Percentiles rank a stretch among this genome's conserved stretches.
Evolutionary conservation across 2,888 invertebrate genomes (phyloP).

Genomic region (Scrobipalpa atriplicella): DNA sequence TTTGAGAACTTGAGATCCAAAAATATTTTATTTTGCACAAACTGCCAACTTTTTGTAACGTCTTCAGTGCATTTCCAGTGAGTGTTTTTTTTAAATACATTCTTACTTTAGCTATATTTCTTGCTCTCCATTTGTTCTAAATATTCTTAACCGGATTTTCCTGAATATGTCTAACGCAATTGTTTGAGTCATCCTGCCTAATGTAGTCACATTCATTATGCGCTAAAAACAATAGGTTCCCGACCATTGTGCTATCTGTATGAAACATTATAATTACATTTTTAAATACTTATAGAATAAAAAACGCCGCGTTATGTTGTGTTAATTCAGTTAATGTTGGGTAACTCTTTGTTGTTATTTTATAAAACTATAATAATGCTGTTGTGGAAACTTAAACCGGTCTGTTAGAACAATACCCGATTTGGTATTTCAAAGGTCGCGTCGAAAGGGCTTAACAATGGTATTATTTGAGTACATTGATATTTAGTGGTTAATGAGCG

Average conservation of each 20-base stretch:
- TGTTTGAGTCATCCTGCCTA: slow-evolving; percentile 49
- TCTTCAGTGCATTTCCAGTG: too few species aligned
- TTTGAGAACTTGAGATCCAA: too few species aligned
- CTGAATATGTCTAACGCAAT: not conserved
- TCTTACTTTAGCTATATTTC: not conserved
- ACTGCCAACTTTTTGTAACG: too few species aligned
- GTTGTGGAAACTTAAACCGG: slow-evolving; percentile 67
- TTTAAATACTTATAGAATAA: slow-evolving; percentile 74
- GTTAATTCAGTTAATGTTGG: slow-evolving; percentile 75
- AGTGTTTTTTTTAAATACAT: too few species aligned
- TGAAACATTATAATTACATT: slow-evolving; percentile 70
- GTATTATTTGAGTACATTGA: slow-evolving; percentile 23
- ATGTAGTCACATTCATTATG: slow-evolving; percentile 61
- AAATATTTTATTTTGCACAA: too few species aligned
- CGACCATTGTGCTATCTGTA: slow-evolving; percentile 72
- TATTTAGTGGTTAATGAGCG: slow-evolving; percentile 27
- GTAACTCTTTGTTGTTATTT: slow-evolving; percentile 49
- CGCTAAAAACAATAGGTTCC: slow-evolving; percentile 74
- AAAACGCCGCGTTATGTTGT: slow-evolving; percentile 57
- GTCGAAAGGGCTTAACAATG: slow-evolving; percentile 42
- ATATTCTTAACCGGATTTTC: not conserved
- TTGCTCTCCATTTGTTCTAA: not conserved
- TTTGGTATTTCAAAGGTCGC: slow-evolving; percentile 60
- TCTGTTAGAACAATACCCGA: slow-evolving; percentile 59
- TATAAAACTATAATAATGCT: slow-evolving; percentile 33